A percentile compares a stretch with the other conserved stretches of the same genome.
Conservation (phyloP, 2,888 invertebrate species). For the Cephalotes varians region DNA sequence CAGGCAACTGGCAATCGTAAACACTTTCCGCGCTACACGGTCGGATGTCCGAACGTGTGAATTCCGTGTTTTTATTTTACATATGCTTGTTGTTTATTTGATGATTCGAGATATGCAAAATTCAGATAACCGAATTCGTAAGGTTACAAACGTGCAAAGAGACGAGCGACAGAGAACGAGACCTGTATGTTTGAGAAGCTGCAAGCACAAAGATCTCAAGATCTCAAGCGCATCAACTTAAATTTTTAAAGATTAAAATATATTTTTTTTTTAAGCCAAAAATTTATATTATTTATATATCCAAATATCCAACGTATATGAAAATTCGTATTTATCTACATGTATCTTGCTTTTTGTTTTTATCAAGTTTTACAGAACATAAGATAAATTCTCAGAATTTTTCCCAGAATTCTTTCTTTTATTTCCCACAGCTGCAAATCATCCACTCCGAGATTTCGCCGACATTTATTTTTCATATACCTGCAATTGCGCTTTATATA, state of each 20-base stretch:
- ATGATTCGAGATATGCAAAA: slow-evolving; percentile 1
- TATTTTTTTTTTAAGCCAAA: not conserved
- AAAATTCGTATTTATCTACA: not conserved
- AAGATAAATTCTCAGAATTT: not conserved
- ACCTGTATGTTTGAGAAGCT: not conserved
- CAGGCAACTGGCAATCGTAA: slow-evolving; percentile 21
- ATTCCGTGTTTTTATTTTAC: slow-evolving; percentile 17
- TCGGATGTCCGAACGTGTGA: not conserved
- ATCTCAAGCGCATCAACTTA: not conserved
- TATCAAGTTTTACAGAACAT: not conserved
- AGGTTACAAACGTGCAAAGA: not conserved
- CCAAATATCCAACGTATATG: too few species aligned
- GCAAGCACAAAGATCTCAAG: too few species aligned
- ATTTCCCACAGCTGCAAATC: not conserved
- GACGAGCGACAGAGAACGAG: not conserved
- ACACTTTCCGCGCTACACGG: slow-evolving; percentile 4
- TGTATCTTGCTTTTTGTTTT: not conserved
- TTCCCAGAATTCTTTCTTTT: not conserved
- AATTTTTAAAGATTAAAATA: not conserved
- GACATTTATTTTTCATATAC: not conserved
- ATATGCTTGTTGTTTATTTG: slow-evolving; percentile 18
- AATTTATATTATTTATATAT: not conserved
- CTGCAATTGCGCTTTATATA: not conserved
- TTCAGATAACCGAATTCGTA: not conserved
- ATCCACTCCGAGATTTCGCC: not conserved